Evolutionary conservation across 2,113 vertebrate genomes (phyloP).

Genomic region (Dipodomys stephensi): DNA sequence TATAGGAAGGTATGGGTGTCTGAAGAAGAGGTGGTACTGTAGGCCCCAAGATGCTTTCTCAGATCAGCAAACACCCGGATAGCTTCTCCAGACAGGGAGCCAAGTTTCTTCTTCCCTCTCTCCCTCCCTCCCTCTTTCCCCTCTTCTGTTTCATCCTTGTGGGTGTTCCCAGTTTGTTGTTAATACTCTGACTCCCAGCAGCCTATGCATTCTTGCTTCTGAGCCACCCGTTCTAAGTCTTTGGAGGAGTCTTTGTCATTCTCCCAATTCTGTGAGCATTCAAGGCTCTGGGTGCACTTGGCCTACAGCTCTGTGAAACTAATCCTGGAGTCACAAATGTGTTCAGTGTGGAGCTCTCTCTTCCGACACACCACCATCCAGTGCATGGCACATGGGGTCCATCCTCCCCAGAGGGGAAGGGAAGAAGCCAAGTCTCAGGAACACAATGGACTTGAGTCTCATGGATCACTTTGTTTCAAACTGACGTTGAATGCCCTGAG

Average conservation of each 20-base stretch:
- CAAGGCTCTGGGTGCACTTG: not conserved
- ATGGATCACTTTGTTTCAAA: constrained; percentile 72
- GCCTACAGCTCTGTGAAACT: not conserved
- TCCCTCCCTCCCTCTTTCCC: not conserved
- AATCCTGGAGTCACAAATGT: fast-evolving
- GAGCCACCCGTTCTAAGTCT: not conserved
- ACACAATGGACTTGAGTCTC: constrained; percentile 61
- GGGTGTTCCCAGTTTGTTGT: not conserved
- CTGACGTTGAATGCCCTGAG: constrained; percentile 64
- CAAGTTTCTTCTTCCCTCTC: not conserved
- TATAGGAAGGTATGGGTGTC: not conserved
- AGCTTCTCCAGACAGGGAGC: not conserved
- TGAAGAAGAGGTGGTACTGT: not conserved
- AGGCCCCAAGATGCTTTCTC: not conserved
- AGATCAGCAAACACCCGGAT: too few relatives aligned
- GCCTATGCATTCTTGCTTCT: not conserved
- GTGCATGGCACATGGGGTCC: not conserved
- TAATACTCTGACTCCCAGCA: not conserved
- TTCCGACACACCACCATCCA: fast-evolving
- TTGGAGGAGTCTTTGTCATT: not conserved
- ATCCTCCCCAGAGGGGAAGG: constrained; percentile 41
- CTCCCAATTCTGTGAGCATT: not conserved
- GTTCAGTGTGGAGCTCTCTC: not conserved
- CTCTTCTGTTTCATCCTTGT: too few relatives aligned
- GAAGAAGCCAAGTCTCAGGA: constrained; percentile 52